Conservation (phyloP, 2,888 invertebrate species). For the Cistogaster globosa region DNA sequence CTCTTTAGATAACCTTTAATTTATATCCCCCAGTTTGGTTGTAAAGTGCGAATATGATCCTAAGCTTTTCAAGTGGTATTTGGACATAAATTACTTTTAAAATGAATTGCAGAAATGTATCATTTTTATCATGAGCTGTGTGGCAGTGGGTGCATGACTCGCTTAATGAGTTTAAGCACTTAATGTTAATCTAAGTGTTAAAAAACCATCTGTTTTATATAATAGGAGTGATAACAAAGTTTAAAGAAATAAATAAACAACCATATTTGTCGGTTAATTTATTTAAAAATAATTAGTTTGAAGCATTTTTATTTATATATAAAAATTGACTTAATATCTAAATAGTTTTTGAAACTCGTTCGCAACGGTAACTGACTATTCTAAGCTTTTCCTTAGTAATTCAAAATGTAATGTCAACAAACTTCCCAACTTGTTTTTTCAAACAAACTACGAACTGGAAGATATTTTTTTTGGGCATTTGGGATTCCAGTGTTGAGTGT, state of each 20-base stretch:
- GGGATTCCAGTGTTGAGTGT: no score
- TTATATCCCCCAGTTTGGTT: slow-evolving; percentile 27
- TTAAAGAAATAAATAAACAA: background rate
- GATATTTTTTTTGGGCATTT: no score
- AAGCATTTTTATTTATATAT: no score
- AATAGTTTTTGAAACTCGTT: no score
- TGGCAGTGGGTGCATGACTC: slow-evolving; percentile 23
- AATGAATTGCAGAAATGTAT: slow-evolving; percentile 71
- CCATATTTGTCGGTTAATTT: background rate
- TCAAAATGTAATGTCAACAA: no score
- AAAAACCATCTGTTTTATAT: background rate
- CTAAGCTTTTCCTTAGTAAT: no score
- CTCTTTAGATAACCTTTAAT: slow-evolving; percentile 78
- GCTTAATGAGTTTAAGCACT: slow-evolving; percentile 60
- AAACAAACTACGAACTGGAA: no score
- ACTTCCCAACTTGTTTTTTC: no score
- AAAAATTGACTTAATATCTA: no score
- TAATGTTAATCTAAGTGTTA: slow-evolving; percentile 22
- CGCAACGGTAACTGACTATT: no score
- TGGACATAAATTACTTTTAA: slow-evolving; percentile 67
- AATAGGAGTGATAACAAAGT: background rate
- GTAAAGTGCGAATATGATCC: slow-evolving; percentile 59
- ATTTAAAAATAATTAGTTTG: background rate
- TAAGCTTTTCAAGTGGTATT: slow-evolving; percentile 73
- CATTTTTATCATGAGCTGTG: slow-evolving; percentile 51